Evolutionary conservation across 2,113 vertebrate species (phyloP).

Genomic region (Pholis gunnellus): DNA sequence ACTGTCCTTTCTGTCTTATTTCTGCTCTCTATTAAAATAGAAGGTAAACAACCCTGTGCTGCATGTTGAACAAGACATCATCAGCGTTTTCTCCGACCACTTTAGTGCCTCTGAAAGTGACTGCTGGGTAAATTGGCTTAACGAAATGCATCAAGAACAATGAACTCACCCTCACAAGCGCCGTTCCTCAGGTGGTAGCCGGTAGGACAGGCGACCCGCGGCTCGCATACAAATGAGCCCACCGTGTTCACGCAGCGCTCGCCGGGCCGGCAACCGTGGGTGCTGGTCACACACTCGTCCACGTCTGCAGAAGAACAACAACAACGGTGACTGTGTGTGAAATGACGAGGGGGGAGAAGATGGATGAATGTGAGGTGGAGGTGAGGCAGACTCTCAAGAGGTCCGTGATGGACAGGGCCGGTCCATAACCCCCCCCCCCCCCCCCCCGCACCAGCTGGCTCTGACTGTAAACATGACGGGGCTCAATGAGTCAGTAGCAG

Average conservation of each 20-base stretch:
- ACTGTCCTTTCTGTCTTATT: background rate
- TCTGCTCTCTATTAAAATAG: background rate
- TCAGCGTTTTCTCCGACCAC: slow-evolving; percentile 4
- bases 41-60: background rate
- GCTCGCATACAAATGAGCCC: slow-evolving; percentile 90
- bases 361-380: background rate
- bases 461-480: slow-evolving; percentile 10
- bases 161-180: slow-evolving; percentile 88
- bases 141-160: slow-evolving; percentile 29
- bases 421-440: background rate
- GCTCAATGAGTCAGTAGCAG: slow-evolving; percentile 42
- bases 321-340: slow-evolving; percentile 15
- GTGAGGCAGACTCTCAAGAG: background rate
- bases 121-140: slow-evolving; percentile 36
- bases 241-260: slow-evolving; percentile 91
- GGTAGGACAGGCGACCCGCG: slow-evolving; percentile 85
- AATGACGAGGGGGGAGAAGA: background rate
- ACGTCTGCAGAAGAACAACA: slow-evolving; percentile 84
- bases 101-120: slow-evolving; percentile 20
- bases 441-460: background rate
- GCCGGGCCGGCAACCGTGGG: slow-evolving; percentile 86
- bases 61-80: slow-evolving; percentile 12
- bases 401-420: background rate
- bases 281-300: slow-evolving; percentile 89
- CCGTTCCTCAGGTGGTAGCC: slow-evolving; percentile 85